Base-by-base conservation (phyloP, 2,888 invertebrate species). In the Panopea generosa region DNA sequence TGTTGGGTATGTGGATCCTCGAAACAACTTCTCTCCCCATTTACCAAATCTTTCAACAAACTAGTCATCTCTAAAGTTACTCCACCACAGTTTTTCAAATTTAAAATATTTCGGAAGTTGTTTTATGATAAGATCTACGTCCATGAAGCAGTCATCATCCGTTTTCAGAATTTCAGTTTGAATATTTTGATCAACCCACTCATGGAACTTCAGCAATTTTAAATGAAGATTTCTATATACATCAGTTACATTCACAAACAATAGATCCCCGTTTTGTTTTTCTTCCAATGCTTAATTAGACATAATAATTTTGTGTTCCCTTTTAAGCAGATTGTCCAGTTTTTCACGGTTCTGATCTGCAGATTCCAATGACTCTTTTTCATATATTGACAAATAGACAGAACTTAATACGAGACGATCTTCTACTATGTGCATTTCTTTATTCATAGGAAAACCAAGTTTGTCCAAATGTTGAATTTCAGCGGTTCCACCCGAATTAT, bases 81-180 rank as follows among this genome's bases (percentile, higher is more conserved):
- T 86, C 82, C 82, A 83, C 87, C 88, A 89, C 1, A 83, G 20
- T 45, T 84, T 79, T 7, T 61, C 18, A 11, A 2, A n/a, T 18
- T 55, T 20, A 20, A 53, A 24, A 63, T 71, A 18, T 43, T 27
- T 45, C 26, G 80, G 43, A 26, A 91, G 55, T 26, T 72, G 33
- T n/a, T 76, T 29, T 0, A 89, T 18, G 22, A 92, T 79, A 24
- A 57, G 43, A 9, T 78, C 70, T 4, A 92, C 33, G 80, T 92
- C 83, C 7, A 92, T 67, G 65, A 82, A 90, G 71, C 91, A 91
- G 74, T 92, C 92, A 80, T 92, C 92, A 77, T 92, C 92, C 16
- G 91, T 91, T 79, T 92, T 92, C 79, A 92, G 33, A 24, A 91
- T 74, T 14, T 70, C 60, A 6, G 70, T 55, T 38, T 71, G 45